Evolutionary conservation across 2,888 invertebrate genomes (phyloP), one percentile per base, ranked within the genome.

Genomic region (Lysandra coridon): DNA sequence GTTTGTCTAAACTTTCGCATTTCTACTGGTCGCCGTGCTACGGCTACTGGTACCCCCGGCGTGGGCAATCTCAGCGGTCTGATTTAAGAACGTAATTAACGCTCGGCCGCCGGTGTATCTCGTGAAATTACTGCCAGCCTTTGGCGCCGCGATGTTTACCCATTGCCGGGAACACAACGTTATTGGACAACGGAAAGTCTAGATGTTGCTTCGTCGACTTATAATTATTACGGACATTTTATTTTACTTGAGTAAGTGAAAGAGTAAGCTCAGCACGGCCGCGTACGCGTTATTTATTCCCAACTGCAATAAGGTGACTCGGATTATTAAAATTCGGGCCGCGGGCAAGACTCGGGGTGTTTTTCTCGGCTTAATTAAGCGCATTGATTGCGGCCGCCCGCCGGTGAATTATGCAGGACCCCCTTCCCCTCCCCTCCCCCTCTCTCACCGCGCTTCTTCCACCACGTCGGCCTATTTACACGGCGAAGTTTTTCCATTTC

Each of bases 81-180:
- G 75, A 53, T 75, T 75, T 75, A 53, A 75, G 30, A 12, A 53
- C 49, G 53, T 74, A 74, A 74, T 75, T 75, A 75, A 49, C 53
- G 53, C 10, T 44, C 53, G n/a, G 49, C 30, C 75, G 14, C 23
- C 23, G 14, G 23, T 69, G 14, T 69, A 69, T 33, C 69, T 33
- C 33, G 69, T 69, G 30, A 75, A 75, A 75, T 49, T 44, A 23
- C 74, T n/a, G n/a, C n/a, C n/a, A 23, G 74, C 17, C 17, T 74
- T 40, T 40, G 44, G n/a, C 74, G 30, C 12, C 4, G 64, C 23
- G 64, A 12, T 30, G 64, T 64, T 64, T 30, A 64, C 64, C 64
- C 23, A 23, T 23, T 23, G 23, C 12, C 64, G 64, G 12, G 64
- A 30, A 12, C 14, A 62, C 7, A 62, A 17, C 49, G 10, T 10